Evolutionary conservation across 2,797 vertebrate species (phyloP), one percentile per base, ranked within the genome.

Genomic region (Lagocephalus sceleratus): DNA sequence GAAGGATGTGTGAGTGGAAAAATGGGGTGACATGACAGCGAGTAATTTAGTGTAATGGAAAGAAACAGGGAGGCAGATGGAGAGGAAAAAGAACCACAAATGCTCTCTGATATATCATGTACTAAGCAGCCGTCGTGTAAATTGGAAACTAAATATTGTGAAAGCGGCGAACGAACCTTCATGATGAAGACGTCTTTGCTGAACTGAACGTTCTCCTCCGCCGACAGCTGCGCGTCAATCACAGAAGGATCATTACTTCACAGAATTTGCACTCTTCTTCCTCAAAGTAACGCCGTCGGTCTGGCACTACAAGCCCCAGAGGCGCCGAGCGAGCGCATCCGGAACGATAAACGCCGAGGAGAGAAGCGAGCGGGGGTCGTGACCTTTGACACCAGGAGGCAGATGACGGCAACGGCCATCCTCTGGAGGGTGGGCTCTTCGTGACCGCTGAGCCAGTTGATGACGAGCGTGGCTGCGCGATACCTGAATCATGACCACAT

Each of bases 401-500:
- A 95, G 81, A 97, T 93, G 60, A 98, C 92, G 9, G 95, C 94
- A 66, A 98, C 95, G 6, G 94, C 92, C 92, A 96, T 95, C 77
- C 93, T 93, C 83, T 96, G 95, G 82, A 98, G 92, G 55, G 92
- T 92, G 51, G 91, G 91, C 71, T 98, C 94, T 68, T 94, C 93
- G 11, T 94, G 91, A 83, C 92, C 93, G 66, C 93, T 94, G 59
- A 98, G 87, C 94, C 93, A 94, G 84, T 93, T 93, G 90, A 98
- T 97, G 73, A 95, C 94, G 83, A 97, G 91, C 71, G 91, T 94
- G 74, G 92, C 92, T 11, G 95, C 94, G 83, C 94, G 92, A 85
- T 94, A 98, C 81, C 96, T 98, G 80, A 48, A 61, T 51, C 45
- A 26, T 44, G 46, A 75, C 29, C 29, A 29, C 29, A 29, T 1